Conservation (phyloP, 1,140 invertebrate species). For the silkworm (Bombyx mori) region ASM3026992v2 NC_085107.1:8879501-8880000, state of each 20-base stretch:
- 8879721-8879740: constrained; percentile 44
- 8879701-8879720: constrained; percentile 23
- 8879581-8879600: constrained; percentile 77
- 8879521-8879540: too few relatives aligned
- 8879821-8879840: constrained; percentile 28
- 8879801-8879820: constrained; percentile 34
- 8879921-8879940: constrained; percentile 50
- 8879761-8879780: constrained; percentile 57
- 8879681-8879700: constrained; percentile 32
- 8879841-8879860: constrained; percentile 28
- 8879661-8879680: constrained; percentile 50
- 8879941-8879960: constrained; percentile 41
- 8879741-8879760: constrained; percentile 57
- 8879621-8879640: constrained; percentile 66
- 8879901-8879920: constrained; percentile 37
- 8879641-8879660: constrained; percentile 42
- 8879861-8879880: constrained; percentile 31
- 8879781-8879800: constrained; percentile 41
- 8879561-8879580: not conserved
- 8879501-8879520: too few relatives aligned
- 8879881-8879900: constrained; percentile 26
- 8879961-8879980: constrained; percentile 40
- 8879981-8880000: constrained; percentile 52
- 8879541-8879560: too few relatives aligned
- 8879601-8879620: constrained; percentile 89